A percentile compares a stretch with the other conserved stretches of the same genome.
Conservation (phyloP, 1,140 invertebrate species). For the Drosophila funebris region DNA sequence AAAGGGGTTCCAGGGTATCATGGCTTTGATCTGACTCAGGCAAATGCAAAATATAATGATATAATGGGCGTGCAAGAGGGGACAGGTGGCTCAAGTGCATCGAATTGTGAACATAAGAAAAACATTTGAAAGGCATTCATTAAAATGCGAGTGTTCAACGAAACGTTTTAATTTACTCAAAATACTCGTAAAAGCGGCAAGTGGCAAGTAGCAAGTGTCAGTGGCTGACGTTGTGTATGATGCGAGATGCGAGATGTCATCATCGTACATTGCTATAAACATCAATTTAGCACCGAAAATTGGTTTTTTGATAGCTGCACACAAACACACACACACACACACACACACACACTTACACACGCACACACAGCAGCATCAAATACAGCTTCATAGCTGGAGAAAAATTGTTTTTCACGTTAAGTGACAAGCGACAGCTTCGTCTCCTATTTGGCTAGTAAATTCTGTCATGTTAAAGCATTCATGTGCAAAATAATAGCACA, state of each 20-base stretch:
- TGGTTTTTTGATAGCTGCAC: constrained; percentile 77
- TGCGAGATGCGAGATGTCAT: constrained; percentile 58
- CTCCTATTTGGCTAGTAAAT: constrained; percentile 50
- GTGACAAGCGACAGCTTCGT: constrained; percentile 68
- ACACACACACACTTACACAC: constrained; percentile 20
- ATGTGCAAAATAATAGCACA: constrained; percentile 70
- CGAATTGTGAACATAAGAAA: constrained; percentile 33
- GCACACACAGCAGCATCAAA: constrained; percentile 17
- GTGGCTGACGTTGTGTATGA: constrained; percentile 20
- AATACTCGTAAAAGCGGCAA: constrained; percentile 27
- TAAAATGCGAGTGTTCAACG: constrained; percentile 32
- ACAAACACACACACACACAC: constrained; percentile 26
- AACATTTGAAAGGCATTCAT: constrained; percentile 60
- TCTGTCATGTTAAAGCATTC: constrained; percentile 62
- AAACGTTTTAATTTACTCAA: constrained; percentile 56
- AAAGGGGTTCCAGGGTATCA: background rate
- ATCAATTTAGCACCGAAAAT: constrained; percentile 81
- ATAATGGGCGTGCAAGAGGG: background rate
- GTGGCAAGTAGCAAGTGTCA: constrained; percentile 15
- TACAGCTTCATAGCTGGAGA: constrained; percentile 53
- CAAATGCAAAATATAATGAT: constrained; percentile 49
- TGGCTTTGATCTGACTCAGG: constrained; percentile 61
- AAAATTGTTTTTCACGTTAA: constrained; percentile 81
- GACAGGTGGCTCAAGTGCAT: constrained; percentile 21
- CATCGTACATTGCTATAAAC: constrained; percentile 78